Conservation (phyloP, 2,888 invertebrate genomes). For the Mactromeris polynyma region DNA sequence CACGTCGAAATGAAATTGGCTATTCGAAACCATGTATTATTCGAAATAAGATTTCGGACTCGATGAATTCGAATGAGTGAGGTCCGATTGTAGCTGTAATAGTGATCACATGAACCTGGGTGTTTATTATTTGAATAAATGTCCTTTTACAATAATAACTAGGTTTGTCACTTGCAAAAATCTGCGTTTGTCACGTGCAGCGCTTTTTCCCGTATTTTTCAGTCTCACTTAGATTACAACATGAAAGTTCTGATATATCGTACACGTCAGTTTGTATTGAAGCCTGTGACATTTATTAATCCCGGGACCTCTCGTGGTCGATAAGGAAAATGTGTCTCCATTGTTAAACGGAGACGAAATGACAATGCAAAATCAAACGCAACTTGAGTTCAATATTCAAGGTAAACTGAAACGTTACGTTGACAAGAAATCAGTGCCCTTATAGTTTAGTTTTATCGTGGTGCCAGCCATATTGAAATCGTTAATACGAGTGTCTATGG, state of each 20-base stretch:
- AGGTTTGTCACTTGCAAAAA: too few species aligned
- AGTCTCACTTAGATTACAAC: too few species aligned
- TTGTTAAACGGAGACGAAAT: neutral
- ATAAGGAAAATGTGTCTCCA: neutral
- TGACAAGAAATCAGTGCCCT: neutral
- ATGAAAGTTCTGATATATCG: neutral
- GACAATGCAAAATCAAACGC: neutral
- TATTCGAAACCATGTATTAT: too few species aligned
- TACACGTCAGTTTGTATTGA: neutral
- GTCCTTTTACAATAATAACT: too few species aligned
- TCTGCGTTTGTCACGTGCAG: too few species aligned
- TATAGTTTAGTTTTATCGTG: neutral
- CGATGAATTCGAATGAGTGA: too few species aligned
- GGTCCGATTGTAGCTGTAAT: too few species aligned
- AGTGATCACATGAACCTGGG: too few species aligned
- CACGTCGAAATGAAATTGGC: too few species aligned
- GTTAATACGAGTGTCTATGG: neutral
- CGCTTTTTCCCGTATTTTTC: too few species aligned
- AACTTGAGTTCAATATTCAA: neutral
- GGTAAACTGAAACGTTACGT: neutral
- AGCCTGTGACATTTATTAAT: neutral
- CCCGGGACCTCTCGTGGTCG: neutral
- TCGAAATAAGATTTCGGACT: too few species aligned
- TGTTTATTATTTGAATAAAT: too few species aligned
- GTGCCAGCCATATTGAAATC: neutral